A percentile compares a stretch with the other conserved stretches of the same genome.
These are phyloP conservation scores for Catajapyx aquilonaris DNA, from an alignment of 1,140 invertebrate genomes.

Conservation along the genomic window DNA sequence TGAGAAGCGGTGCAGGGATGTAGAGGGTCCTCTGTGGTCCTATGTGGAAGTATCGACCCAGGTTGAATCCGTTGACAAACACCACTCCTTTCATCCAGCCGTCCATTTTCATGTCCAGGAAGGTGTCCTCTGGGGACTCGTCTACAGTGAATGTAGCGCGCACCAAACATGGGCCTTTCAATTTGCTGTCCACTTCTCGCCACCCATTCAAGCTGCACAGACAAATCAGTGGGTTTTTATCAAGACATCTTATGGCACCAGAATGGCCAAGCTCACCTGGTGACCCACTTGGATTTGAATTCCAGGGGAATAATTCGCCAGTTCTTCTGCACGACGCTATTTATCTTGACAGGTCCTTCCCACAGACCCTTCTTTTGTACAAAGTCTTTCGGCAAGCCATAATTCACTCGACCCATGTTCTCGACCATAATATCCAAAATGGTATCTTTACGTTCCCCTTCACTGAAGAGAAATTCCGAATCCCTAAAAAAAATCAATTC, in stretches of 20 bases:
- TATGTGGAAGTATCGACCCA: slow-evolving; percentile 30
- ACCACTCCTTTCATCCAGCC: slow-evolving; percentile 32
- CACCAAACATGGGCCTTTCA: slow-evolving; percentile 15
- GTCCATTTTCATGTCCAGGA: slow-evolving; percentile 20
- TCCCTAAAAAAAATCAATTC: slow-evolving; percentile 10
- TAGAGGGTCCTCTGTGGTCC: slow-evolving; percentile 36
- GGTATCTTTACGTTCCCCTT: slow-evolving; percentile 4
- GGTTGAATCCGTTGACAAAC: slow-evolving; percentile 39
- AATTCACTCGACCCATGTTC: slow-evolving; percentile 28
- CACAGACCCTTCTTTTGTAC: slow-evolving; percentile 24
- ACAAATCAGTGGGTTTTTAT: too few species aligned
- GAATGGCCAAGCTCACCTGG: slow-evolving; percentile 17
- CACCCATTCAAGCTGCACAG: too few species aligned
- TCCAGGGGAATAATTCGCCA: slow-evolving; percentile 24
- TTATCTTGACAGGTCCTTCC: slow-evolving; percentile 18
- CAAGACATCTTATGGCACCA: too few species aligned
- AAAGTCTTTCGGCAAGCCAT: slow-evolving; percentile 17
- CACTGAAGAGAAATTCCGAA: slow-evolving; percentile 9
- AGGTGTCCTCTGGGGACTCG: slow-evolving; percentile 17
- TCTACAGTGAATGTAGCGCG: slow-evolving; percentile 14
- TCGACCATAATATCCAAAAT: slow-evolving; percentile 25
- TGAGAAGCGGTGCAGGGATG: slow-evolving; percentile 31
- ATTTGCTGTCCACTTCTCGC: too few species aligned
- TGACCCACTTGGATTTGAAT: slow-evolving; percentile 20
- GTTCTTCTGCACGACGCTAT: slow-evolving; percentile 14